Evolutionary conservation across 1,140 invertebrate species (phyloP).

Genomic region (Tetramorium parvispinum): DNA sequence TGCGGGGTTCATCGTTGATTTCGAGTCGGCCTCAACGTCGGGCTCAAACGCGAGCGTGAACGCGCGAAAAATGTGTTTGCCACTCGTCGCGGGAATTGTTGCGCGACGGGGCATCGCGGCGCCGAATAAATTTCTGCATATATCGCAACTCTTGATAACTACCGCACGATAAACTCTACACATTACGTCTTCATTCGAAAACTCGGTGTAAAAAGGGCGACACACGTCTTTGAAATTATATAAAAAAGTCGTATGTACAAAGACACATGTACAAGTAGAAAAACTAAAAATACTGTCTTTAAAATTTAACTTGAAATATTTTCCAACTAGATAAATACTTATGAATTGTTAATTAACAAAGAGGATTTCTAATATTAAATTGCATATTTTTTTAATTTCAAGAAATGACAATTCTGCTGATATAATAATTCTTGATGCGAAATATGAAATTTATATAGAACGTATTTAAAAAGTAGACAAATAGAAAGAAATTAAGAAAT

Average conservation of each 20-base stretch:
- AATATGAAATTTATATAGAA: neutral
- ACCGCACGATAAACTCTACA: slow-evolving; percentile 30
- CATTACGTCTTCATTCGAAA: slow-evolving; percentile 22
- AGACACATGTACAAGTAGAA: neutral
- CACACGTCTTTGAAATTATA: neutral
- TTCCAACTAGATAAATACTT: neutral
- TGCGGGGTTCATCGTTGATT: slow-evolving; percentile 51
- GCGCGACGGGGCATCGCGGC: slow-evolving; percentile 34
- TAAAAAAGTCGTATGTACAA: neutral
- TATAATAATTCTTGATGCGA: neutral
- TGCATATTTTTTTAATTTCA: neutral
- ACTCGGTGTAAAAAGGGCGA: neutral
- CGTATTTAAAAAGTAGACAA: neutral
- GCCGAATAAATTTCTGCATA: slow-evolving; percentile 35
- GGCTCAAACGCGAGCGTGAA: slow-evolving; percentile 34
- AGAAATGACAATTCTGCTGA: neutral
- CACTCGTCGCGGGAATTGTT: slow-evolving; percentile 25
- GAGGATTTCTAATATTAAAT: neutral
- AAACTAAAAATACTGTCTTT: neutral
- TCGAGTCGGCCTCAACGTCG: slow-evolving; percentile 23
- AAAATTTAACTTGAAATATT: neutral
- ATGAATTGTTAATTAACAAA: neutral
- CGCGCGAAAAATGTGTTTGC: slow-evolving; percentile 52
- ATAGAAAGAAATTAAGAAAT: neutral
- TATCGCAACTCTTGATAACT: slow-evolving; percentile 14